Evolutionary conservation across 2,113 vertebrate genomes (phyloP).

Genomic region (Psammodynastes pulverulentus): DNA sequence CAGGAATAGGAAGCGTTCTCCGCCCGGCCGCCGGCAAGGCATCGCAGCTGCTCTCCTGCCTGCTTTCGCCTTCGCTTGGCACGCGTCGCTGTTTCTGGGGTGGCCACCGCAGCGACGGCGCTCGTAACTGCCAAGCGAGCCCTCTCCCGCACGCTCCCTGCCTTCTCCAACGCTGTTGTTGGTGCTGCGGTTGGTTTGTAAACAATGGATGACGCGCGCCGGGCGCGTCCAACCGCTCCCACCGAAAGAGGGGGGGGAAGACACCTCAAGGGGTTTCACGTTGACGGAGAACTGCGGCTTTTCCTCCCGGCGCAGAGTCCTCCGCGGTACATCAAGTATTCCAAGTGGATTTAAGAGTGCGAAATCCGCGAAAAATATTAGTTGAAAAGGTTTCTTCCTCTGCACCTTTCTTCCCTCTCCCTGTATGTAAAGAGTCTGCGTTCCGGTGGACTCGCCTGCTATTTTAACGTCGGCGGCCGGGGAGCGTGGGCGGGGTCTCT

Average conservation of each 20-base stretch:
- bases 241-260: neutral
- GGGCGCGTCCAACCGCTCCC: constrained; percentile 62
- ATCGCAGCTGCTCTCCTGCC: constrained; percentile 51
- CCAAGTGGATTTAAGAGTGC: rapidly evolving
- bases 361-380: neutral
- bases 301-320: too few relatives aligned
- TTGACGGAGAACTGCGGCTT: neutral
- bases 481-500: neutral
- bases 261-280: neutral
- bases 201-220: constrained; percentile 81
- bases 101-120: constrained; percentile 52
- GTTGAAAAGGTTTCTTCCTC: neutral
- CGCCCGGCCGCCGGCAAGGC: constrained; percentile 77
- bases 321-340: neutral
- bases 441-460: constrained; percentile 22
- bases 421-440: neutral
- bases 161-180: neutral
- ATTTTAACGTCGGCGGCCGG: constrained; percentile 43
- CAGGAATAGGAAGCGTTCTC: constrained; percentile 79
- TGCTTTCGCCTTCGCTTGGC: neutral
- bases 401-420: neutral
- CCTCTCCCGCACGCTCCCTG: constrained; percentile 11
- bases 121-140: neutral
- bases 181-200: constrained; percentile 74
- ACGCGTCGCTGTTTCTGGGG: neutral